Conservation (phyloP, 2,113 vertebrate species). For the Speoplatyrhinus poulsoni region DNA sequence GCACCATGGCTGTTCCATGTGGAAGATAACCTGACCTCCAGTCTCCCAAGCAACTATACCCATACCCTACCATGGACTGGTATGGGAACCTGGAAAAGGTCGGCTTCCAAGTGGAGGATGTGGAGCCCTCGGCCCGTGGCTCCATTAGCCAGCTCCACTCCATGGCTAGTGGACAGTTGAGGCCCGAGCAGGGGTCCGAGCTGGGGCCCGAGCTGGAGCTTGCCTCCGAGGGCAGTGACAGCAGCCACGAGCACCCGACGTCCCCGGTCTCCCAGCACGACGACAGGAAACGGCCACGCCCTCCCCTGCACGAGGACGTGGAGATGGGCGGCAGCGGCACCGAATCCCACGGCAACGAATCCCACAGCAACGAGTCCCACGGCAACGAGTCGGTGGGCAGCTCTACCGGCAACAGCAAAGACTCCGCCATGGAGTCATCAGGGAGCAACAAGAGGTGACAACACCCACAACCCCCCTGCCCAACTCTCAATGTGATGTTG, state of each 20-base stretch:
- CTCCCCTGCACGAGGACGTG: conserved; percentile 81
- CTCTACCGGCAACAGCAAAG: conserved; percentile 79
- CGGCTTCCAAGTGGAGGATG: conserved; percentile 44
- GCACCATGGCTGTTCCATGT: conserved; percentile 26
- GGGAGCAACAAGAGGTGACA: conserved; percentile 82
- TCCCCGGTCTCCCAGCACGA: conserved; percentile 38
- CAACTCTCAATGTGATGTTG: neutral
- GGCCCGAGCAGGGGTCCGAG: conserved; percentile 40
- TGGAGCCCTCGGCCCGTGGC: conserved; percentile 5
- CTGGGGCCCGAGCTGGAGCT: conserved; percentile 53
- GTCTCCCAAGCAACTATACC: conserved; percentile 55
- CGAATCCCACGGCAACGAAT: conserved; percentile 83
- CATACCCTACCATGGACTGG: conserved; percentile 65
- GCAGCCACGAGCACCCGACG: conserved; percentile 64
- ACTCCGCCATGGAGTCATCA: conserved; percentile 79
- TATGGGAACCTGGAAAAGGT: conserved; percentile 40
- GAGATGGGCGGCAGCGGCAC: conserved; percentile 85
- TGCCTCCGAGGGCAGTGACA: conserved; percentile 76
- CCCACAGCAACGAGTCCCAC: conserved; percentile 77
- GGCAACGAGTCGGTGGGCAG: conserved; percentile 80
- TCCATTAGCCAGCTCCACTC: conserved; percentile 61
- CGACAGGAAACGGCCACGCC: conserved; percentile 56
- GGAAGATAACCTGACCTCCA: conserved; percentile 35
- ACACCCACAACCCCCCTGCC: neutral
- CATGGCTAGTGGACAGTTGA: conserved; percentile 70